A percentile compares a stretch with the other conserved stretches of the same genome.
Conservation (phyloP, 2,113 vertebrate genomes). For the Corynorhinus townsendii region DNA sequence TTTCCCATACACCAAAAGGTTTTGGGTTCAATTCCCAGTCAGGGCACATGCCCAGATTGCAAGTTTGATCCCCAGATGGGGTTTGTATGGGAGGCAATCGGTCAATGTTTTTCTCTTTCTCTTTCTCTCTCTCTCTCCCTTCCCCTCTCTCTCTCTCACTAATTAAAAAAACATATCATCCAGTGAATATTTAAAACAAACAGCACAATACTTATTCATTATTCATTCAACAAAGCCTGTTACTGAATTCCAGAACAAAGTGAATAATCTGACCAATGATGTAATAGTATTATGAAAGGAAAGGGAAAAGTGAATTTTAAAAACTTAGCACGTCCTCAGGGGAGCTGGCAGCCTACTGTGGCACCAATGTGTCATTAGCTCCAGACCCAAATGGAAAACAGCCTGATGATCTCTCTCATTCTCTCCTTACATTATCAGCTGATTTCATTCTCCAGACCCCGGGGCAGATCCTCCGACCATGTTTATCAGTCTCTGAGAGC, state of each 20-base stretch:
- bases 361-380: slow-evolving; percentile 7
- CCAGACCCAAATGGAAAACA: not conserved
- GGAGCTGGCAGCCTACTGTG: not conserved
- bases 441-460: not conserved
- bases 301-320: slow-evolving; percentile 23
- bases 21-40: not conserved
- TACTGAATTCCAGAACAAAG: slow-evolving; percentile 17
- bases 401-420: not conserved
- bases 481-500: not conserved
- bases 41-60: not conserved
- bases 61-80: not conserved
- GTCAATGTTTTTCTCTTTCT: not conserved
- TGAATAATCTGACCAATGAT: not conserved
- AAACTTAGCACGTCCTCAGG: not conserved
- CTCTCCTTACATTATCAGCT: not conserved
- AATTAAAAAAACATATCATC: not conserved
- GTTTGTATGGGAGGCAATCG: not conserved
- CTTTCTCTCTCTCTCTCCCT: no score
- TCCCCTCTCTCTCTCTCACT: no score
- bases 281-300: not conserved
- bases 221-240: not conserved
- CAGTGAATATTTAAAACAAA: not conserved
- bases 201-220: not conserved
- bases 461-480: not conserved
- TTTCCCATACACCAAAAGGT: not conserved